phyloP scores from a whole-genome alignment of 2,888 invertebrate genomes.

The Nomada fucata region DNA sequence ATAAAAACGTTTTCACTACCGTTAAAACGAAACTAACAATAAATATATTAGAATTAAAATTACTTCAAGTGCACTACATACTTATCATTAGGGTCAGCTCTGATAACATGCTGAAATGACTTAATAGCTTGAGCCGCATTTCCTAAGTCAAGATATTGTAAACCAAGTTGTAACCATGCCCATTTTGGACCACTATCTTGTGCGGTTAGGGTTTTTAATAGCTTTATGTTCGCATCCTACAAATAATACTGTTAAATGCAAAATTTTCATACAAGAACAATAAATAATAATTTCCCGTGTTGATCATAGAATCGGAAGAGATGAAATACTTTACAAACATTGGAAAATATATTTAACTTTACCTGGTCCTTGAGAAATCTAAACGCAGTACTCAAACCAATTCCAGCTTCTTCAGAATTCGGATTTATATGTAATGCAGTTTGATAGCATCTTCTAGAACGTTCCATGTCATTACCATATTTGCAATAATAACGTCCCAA shows the following conservation, averaged over 20 bases:
- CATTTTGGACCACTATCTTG: slow-evolving; percentile 87
- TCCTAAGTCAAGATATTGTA: slow-evolving; percentile 90
- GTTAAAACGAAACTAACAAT: no score
- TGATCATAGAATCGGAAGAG: neutral
- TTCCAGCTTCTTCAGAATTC: slow-evolving; percentile 88
- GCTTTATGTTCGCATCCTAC: slow-evolving; percentile 87
- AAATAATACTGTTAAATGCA: slow-evolving; percentile 40
- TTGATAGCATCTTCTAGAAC: slow-evolving; percentile 93
- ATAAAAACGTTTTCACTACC: neutral
- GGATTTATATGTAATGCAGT: slow-evolving; percentile 92
- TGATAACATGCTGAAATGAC: slow-evolving; percentile 90
- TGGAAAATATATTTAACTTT: slow-evolving; percentile 60
- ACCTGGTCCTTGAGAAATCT: slow-evolving; percentile 88
- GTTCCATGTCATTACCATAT: slow-evolving; percentile 87
- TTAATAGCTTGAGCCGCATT: slow-evolving; percentile 91
- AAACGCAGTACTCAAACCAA: slow-evolving; percentile 91
- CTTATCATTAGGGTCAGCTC: slow-evolving; percentile 89
- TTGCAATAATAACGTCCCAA: slow-evolving; percentile 91
- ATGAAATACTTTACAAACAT: neutral
- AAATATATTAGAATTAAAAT: no score
- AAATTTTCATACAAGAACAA: neutral
- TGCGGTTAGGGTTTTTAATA: slow-evolving; percentile 85
- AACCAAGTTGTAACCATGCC: slow-evolving; percentile 93
- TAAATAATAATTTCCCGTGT: neutral
- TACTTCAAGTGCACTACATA: slow-evolving; percentile 70